Percentiles rank a stretch among this genome's conserved stretches.
These are phyloP conservation scores for Canis aureus DNA, from an alignment of 2,113 vertebrate species.

Conservation along the genomic window DNA sequence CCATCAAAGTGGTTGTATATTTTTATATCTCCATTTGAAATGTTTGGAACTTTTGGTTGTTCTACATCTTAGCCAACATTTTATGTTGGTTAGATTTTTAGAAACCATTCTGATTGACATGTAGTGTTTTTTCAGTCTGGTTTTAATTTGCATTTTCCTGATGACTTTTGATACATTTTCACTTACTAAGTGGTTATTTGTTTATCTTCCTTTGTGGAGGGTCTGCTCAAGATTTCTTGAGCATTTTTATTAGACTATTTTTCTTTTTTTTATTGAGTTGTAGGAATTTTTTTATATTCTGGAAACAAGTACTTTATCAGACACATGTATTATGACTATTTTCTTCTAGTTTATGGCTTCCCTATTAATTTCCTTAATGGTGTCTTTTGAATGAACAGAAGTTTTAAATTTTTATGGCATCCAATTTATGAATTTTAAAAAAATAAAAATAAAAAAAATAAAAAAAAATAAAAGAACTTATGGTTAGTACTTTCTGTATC, in stretches of 20 bases:
- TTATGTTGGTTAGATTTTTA: not conserved
- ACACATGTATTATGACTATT: not conserved
- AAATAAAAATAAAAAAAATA: no score
- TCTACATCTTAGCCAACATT: not conserved
- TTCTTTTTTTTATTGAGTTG: constrained; percentile 5
- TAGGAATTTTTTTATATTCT: not conserved
- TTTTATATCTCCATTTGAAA: not conserved
- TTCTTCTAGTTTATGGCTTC: not conserved
- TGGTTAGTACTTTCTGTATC: not conserved
- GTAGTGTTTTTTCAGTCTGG: not conserved
- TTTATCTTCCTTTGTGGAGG: not conserved
- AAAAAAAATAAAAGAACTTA: not conserved
- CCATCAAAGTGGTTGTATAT: not conserved
- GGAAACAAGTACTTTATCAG: not conserved
- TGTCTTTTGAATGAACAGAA: not conserved
- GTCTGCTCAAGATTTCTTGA: not conserved
- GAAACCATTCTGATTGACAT: not conserved
- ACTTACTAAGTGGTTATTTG: not conserved
- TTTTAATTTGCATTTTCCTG: not conserved
- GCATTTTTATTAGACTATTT: not conserved
- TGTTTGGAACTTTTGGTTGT: not conserved
- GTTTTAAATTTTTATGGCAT: constrained; percentile 11
- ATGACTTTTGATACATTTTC: not conserved
- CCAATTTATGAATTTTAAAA: not conserved
- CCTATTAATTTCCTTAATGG: not conserved